Conservation (phyloP, 2,797 vertebrate species). For the Otolemur crassicaudatus region DNA sequence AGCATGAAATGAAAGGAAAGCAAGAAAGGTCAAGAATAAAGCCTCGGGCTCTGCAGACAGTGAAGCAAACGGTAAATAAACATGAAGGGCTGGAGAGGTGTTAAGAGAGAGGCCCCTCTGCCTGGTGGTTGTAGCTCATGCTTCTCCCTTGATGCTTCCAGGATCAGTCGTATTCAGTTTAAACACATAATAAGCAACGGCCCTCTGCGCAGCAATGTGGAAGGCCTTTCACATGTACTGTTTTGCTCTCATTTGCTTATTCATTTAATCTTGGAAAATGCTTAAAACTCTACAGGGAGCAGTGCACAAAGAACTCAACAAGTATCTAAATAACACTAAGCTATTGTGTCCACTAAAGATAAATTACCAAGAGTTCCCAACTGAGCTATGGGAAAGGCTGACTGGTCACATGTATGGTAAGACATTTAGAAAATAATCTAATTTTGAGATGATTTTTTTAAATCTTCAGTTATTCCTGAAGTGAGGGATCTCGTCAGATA, state of each 20-base stretch:
- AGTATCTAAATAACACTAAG: neutral
- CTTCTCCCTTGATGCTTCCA: neutral
- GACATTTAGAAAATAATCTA: neutral
- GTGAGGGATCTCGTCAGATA: neutral
- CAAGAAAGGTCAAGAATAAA: neutral
- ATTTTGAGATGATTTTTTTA: neutral
- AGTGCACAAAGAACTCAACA: neutral
- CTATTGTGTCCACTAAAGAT: neutral
- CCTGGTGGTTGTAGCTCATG: no score
- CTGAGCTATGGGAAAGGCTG: neutral
- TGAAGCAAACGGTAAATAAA: neutral
- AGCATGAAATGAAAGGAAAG: neutral
- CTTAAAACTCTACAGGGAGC: neutral
- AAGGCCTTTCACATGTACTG: neutral
- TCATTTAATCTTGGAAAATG: neutral
- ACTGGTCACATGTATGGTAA: neutral
- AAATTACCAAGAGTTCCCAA: neutral
- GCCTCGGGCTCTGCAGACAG: neutral
- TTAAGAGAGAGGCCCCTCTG: neutral
- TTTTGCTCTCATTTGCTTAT: neutral
- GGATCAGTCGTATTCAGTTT: neutral
- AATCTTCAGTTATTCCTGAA: neutral
- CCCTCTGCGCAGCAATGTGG: neutral
- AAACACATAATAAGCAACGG: neutral
- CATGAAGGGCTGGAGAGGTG: rapidly evolving